Evolutionary conservation across 2,113 vertebrate genomes (phyloP).

Genomic region (Nymphicus hollandicus): DNA sequence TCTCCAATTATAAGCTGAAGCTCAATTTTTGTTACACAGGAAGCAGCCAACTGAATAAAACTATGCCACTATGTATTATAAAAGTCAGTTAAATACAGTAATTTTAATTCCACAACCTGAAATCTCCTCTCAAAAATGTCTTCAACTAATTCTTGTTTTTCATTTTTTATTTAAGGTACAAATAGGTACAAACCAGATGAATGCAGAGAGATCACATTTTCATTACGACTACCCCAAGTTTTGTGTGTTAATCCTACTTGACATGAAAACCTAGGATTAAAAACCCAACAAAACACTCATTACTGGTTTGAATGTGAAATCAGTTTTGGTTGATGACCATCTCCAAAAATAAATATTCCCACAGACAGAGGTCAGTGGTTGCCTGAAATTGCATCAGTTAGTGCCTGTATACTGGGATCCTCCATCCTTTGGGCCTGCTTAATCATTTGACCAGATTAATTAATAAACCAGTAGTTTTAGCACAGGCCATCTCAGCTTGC

Average conservation of each 20-base stretch:
- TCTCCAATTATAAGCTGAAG: not conserved
- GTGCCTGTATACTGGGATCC: conserved; percentile 53
- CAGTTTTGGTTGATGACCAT: conserved; percentile 33
- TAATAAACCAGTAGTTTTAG: conserved; percentile 48
- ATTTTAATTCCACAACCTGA: not conserved
- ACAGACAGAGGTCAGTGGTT: conserved; percentile 80
- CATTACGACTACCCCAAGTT: not conserved
- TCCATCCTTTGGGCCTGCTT: conserved; percentile 65
- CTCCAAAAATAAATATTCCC: conserved; percentile 79
- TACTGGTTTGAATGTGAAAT: conserved; percentile 47
- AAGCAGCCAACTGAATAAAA: conserved; percentile 32
- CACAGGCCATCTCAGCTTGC: conserved; percentile 5
- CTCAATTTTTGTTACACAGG: not conserved
- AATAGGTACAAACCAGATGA: not conserved
- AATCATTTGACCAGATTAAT: conserved; percentile 75
- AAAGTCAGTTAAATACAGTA: not conserved
- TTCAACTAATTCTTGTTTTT: not conserved
- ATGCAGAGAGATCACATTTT: not conserved
- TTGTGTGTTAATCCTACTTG: not conserved
- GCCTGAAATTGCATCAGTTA: conserved; percentile 81
- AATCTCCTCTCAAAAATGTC: not conserved
- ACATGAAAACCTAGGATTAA: not conserved
- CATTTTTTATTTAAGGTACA: not conserved
- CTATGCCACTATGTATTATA: not conserved
- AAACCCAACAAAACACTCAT: not conserved